Base-by-base conservation (phyloP, 2,113 vertebrate genomes). In the Cardinalis cardinalis region DNA sequence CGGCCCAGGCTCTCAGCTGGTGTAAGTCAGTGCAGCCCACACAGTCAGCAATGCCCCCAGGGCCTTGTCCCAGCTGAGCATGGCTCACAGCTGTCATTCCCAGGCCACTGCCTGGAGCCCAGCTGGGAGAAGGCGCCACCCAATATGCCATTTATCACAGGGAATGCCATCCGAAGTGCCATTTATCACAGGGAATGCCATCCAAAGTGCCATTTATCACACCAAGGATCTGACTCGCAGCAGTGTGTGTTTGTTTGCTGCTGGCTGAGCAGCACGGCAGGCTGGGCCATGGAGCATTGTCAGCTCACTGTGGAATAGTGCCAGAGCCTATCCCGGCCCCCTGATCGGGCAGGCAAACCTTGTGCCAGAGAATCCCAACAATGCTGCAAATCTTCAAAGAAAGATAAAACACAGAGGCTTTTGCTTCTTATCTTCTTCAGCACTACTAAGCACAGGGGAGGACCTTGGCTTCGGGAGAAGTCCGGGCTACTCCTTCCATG, bases 361-460 rank as follows among this genome's bases (percentile, higher is more conserved):
- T 26, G 17, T 46, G 88, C 90, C 84, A 93, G 90, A 93, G 90
- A 87, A 94, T 94, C 81, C 66, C 58, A 90, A 28, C 43, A 95
- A 94, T 69, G 92, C 85, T 80, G 89, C 63, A 93, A 92, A 82
- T 90, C 93, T 88, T 90, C 92, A 87, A 88, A 90, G 96, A 77
- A 69, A 73, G 72, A 95, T 60, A 90, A 88, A 92, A 64, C n/a
- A 87, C 20, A 83, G 51, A 75, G 40, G 41, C 11, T 82, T 91
- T 96, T 76, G 65, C 73, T 86, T 84, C 84, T 78, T 90, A 92
- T 94, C 91, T 92, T 91, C 92, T 87, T 88, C 87, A 87, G 40
- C 56, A 70, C n/a, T 88, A 63, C 64, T 86, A 84, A 87, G 38
- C 51, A 52, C 15, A 3, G 56, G 34, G 69, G 60, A 63, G 59